These are phyloP conservation scores for Gastrophysa polygoni DNA, from an alignment of 2,888 invertebrate species.

Conservation along the genomic window DNA sequence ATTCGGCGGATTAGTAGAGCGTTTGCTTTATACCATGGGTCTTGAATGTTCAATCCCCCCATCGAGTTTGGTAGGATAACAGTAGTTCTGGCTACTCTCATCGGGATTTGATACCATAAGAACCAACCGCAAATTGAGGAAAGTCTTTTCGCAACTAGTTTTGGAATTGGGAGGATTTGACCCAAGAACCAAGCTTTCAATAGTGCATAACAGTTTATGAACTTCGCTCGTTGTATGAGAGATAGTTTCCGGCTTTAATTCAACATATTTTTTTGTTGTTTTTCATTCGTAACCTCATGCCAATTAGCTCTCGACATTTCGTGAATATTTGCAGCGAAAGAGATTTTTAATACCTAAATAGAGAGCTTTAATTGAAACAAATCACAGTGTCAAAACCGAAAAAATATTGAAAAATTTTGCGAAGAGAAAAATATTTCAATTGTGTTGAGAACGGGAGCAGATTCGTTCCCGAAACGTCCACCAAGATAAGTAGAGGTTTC, in stretches of 20 bases:
- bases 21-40: too few species aligned
- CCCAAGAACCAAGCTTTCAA: conserved; percentile 2
- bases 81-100: background rate
- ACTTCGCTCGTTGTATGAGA: background rate
- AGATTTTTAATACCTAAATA: background rate
- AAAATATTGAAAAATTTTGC: too few species aligned
- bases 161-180: conserved; percentile 6
- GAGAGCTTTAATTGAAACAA: background rate
- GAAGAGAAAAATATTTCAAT: too few species aligned
- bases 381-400: too few species aligned
- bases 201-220: background rate
- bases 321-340: background rate
- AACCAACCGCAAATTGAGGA: conserved; percentile 1
- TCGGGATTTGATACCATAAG: background rate
- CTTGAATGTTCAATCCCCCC: background rate
- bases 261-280: background rate
- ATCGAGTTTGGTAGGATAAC: background rate
- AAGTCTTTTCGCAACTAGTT: conserved; percentile 2
- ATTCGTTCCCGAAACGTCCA: too few species aligned
- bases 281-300: background rate
- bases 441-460: too few species aligned
- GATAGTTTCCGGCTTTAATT: background rate
- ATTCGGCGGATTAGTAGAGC: too few species aligned
- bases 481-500: too few species aligned
- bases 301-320: background rate